These are phyloP conservation scores for Pseudobourletiella spinata DNA, from an alignment of 1,140 invertebrate species.

Conservation along the genomic window DNA sequence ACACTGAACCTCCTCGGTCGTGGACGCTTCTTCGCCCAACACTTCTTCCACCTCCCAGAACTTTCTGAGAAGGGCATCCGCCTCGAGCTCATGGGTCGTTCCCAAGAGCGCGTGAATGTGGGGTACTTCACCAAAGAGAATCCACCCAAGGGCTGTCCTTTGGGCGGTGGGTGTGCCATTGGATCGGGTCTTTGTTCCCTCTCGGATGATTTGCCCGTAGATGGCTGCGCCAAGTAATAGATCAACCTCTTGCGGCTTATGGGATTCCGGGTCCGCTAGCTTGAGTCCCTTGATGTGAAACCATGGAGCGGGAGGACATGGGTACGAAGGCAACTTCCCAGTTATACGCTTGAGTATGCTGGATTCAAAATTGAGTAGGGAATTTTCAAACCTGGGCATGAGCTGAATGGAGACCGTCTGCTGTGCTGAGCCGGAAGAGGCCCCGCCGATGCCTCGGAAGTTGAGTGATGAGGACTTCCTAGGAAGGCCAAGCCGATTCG, in stretches of 20 bases:
- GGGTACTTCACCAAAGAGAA: conserved; percentile 29
- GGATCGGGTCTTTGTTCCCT: neutral
- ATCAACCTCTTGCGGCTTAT: conserved; percentile 35
- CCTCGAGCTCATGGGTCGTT: too few species aligned
- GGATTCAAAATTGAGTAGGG: too few species aligned
- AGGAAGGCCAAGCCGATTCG: neutral
- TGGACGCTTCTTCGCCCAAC: neutral
- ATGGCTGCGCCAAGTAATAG: conserved; percentile 36
- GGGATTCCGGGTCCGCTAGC: conserved; percentile 38
- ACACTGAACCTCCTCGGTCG: conserved; percentile 19
- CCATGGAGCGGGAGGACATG: neutral
- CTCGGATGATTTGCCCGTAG: conserved; percentile 16
- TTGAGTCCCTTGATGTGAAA: neutral
- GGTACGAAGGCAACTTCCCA: neutral
- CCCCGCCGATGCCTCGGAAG: neutral
- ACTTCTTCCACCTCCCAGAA: conserved; percentile 37
- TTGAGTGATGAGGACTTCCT: neutral
- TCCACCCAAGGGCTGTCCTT: neutral
- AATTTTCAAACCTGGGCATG: neutral
- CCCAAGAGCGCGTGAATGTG: too few species aligned
- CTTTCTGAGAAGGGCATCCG: neutral
- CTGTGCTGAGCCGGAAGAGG: neutral
- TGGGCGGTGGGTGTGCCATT: neutral
- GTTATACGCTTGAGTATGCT: neutral
- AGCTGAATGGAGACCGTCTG: neutral